A percentile compares a stretch with the other conserved stretches of the same genome.
Evolutionary conservation across 2,113 vertebrate genomes (phyloP).

Genomic region (Hipposideros armiger): DNA sequence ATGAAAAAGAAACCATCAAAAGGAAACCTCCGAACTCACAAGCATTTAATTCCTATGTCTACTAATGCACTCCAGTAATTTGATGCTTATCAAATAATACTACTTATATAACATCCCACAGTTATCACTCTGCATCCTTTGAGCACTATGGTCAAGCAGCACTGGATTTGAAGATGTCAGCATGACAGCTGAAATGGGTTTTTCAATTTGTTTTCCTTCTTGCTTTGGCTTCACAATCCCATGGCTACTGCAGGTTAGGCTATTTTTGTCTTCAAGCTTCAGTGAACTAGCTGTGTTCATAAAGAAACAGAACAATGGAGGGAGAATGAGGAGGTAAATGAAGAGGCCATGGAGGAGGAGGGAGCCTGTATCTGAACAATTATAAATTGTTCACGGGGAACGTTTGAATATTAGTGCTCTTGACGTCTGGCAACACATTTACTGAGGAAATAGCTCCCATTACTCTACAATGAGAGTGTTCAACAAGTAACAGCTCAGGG

Average conservation of each 20-base stretch:
- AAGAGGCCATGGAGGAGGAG: background rate
- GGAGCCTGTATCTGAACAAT: slow-evolving; percentile 46
- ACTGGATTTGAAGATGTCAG: background rate
- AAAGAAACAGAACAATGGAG: background rate
- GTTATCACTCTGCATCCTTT: background rate
- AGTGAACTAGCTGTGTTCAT: background rate
- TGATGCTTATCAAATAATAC: background rate
- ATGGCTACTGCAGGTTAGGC: background rate
- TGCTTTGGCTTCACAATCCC: background rate
- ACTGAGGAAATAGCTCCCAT: slow-evolving; percentile 47
- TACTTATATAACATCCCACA: background rate
- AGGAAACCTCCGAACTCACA: background rate
- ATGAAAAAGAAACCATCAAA: background rate
- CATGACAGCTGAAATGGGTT: background rate
- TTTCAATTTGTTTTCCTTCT: slow-evolving; percentile 29
- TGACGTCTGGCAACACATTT: slow-evolving; percentile 67
- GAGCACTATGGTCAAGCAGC: background rate
- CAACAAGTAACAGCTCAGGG: background rate
- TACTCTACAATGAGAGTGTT: background rate
- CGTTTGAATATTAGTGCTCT: slow-evolving; percentile 63
- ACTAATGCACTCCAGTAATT: background rate
- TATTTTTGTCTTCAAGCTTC: slow-evolving; percentile 23
- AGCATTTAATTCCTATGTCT: background rate
- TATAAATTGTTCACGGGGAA: slow-evolving; percentile 52
- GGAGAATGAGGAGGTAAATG: slow-evolving; percentile 25